phyloP scores from a whole-genome alignment of 1,140 invertebrate species.

The Drosophila navojoa region DNA sequence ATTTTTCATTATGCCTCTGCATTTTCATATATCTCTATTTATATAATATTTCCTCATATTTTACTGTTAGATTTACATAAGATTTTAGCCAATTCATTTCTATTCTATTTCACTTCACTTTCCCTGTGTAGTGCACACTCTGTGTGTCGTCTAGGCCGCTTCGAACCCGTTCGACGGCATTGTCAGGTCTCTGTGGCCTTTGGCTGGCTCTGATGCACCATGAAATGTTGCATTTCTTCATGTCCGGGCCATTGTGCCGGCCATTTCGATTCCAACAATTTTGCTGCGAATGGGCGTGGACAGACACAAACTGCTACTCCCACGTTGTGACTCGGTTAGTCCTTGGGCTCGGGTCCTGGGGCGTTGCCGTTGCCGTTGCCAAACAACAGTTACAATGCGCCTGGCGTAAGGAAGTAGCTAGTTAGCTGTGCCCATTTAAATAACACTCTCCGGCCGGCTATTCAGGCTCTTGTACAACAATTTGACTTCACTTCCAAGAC shows the following conservation, averaged over 20 bases:
- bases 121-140: slow-evolving; percentile 1
- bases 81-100: not conserved
- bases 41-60: not conserved
- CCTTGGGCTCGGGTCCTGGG: slow-evolving; percentile 4
- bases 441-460: slow-evolving; percentile 35
- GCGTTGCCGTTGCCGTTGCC: slow-evolving; percentile 31
- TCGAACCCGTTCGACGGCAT: not conserved
- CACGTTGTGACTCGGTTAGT: slow-evolving; percentile 5
- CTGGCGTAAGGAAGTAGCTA: slow-evolving; percentile 76
- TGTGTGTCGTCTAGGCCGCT: slow-evolving; percentile 1
- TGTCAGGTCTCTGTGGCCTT: slow-evolving; percentile 23
- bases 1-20: too few species aligned
- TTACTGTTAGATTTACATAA: not conserved
- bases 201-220: slow-evolving; percentile 37
- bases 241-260: slow-evolving; percentile 17
- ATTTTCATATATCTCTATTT: too few species aligned
- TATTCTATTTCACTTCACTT: not conserved
- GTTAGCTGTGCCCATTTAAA: slow-evolving; percentile 76
- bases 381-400: slow-evolving; percentile 58
- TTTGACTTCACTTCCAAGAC: slow-evolving; percentile 32
- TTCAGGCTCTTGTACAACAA: slow-evolving; percentile 7
- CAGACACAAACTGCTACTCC: slow-evolving; percentile 51
- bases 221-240: slow-evolving; percentile 62
- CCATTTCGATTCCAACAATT: slow-evolving; percentile 49
- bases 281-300: slow-evolving; percentile 56